These are phyloP conservation scores for Eciton burchellii DNA, from an alignment of 1,140 invertebrate genomes.

Conservation along the genomic window DNA sequence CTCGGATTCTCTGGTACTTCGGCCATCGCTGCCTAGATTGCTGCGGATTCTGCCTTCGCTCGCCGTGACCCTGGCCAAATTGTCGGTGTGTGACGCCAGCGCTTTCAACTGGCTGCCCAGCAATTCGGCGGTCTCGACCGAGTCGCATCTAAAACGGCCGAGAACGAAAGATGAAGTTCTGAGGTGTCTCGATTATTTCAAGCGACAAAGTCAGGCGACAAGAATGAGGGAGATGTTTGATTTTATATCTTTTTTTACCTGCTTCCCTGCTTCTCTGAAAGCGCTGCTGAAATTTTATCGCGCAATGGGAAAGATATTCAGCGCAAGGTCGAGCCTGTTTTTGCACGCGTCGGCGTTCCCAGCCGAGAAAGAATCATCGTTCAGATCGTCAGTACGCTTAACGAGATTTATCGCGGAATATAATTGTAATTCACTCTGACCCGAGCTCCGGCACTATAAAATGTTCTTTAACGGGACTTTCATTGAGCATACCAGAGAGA, in stretches of 20 bases:
- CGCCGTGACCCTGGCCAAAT: constrained; percentile 92
- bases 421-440: constrained; percentile 36
- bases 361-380: constrained; percentile 13
- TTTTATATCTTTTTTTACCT: not conserved
- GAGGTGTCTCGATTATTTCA: not conserved
- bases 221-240: not conserved
- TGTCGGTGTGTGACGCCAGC: constrained; percentile 93
- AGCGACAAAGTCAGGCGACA: not conserved
- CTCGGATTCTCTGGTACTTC: constrained; percentile 91
- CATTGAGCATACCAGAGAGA: constrained; percentile 57
- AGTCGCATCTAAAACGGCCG: constrained; percentile 90
- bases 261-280: not conserved
- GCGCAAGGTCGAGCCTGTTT: constrained; percentile 14
- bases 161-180: not conserved
- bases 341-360: not conserved
- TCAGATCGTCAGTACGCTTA: constrained; percentile 23
- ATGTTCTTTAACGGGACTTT: constrained; percentile 53
- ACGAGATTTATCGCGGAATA: constrained; percentile 13
- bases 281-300: not conserved
- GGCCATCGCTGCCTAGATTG: constrained; percentile 90
- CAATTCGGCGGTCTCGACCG: constrained; percentile 95
- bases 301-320: not conserved
- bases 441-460: constrained; percentile 16
- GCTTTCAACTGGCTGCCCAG: constrained; percentile 93
- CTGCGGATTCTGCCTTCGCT: constrained; percentile 88